A percentile compares a stretch with the other conserved stretches of the same genome.
phyloP scores from a whole-genome alignment of 2,113 vertebrate genomes.

The Egretta garzetta region DNA sequence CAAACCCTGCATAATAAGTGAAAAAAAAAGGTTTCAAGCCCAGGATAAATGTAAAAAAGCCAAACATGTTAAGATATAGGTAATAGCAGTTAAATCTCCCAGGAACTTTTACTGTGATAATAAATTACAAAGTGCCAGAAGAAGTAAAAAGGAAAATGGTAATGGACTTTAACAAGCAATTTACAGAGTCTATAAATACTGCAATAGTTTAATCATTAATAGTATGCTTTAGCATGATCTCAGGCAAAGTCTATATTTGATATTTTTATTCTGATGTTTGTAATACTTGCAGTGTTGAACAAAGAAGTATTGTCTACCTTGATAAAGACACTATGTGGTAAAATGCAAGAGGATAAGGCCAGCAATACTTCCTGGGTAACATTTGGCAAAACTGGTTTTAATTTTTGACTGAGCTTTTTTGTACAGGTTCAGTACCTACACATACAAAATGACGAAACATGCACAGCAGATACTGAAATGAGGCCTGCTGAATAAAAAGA shows the following conservation, averaged over 20 bases:
- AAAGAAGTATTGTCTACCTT: background rate
- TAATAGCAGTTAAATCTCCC: background rate
- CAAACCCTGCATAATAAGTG: background rate
- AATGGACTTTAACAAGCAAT: background rate
- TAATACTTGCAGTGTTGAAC: background rate
- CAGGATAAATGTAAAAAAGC: background rate
- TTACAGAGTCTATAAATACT: background rate
- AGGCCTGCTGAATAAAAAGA: background rate
- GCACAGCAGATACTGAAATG: background rate
- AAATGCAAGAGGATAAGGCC: background rate
- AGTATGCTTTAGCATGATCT: background rate
- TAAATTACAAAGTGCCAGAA: background rate
- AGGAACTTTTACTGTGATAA: background rate
- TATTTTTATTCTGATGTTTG: background rate
- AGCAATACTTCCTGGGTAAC: background rate
- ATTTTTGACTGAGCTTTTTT: background rate
- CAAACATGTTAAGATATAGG: background rate
- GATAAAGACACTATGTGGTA: background rate
- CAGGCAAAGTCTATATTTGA: background rate
- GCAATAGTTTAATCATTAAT: slow-evolving; percentile 6
- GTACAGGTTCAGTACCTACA: background rate
- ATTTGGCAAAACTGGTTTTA: background rate
- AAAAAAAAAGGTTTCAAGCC: background rate
- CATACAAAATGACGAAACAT: background rate
- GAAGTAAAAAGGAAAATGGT: background rate